Base-by-base conservation (phyloP, 2,888 invertebrate genomes). In the Coremacera marginata region DNA sequence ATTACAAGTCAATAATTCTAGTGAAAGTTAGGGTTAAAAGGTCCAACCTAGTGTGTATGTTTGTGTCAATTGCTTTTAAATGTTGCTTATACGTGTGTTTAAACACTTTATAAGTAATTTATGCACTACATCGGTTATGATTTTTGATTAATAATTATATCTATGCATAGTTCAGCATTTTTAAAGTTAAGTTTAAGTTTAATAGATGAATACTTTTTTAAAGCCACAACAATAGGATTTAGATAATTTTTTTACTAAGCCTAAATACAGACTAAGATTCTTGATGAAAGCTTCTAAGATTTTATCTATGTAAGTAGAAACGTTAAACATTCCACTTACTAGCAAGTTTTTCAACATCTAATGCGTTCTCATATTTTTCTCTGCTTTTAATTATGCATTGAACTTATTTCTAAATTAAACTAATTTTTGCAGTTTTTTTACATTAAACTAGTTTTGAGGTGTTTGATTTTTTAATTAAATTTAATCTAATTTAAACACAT, bases 211-310 rank as follows among this genome's bases (percentile, higher is more conserved):
- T 60, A 60, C 34, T 67, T 67, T n/a, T 37, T 68, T 51, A 68
- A 68, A 68, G 68, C 68, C 68, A 68, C 68, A 68, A 14, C 68
- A 68, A 68, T 68, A 49, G 37, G 22, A 25, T 68, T 68, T 68
- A 51, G 49, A 9, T 67, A 67, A 49, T 11, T 27, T 19, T 49
- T 49, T 11, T 2, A 11, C 19, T 25, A 67, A 19, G 44, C 37
- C 44, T 67, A 67, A 31, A 22, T 16, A 2, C 25, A 22, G 44
- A 49, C 19, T 31, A 62, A 5, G 8, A 8, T 19, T 22, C 55
- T 22, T 1, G 55, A 22, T 8, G 8, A 55, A 14, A 19, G n/a
- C 19, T 52, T n/a, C 52, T 5, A 5, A 22, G 19, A 55, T 22
- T 22, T 22, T 55, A 11, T 44, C 44, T 37, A 44, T 44, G 14